Evolutionary conservation across 2,888 invertebrate species (phyloP).

Genomic region (Sycophila texana): DNA sequence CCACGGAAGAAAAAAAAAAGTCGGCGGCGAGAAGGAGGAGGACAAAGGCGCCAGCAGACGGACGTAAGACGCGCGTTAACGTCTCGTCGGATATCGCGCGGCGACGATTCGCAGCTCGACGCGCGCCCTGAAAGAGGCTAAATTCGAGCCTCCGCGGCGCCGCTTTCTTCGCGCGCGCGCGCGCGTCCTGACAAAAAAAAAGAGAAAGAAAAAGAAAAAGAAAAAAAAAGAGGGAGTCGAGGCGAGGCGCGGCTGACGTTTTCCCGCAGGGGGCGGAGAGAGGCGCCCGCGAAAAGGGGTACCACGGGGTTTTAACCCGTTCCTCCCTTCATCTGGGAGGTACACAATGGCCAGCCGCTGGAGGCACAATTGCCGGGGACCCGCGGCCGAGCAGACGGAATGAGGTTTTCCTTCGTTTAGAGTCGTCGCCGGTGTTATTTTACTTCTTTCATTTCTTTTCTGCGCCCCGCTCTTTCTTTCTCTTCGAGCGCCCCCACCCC

Average conservation of each 20-base stretch:
- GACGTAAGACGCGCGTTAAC: constrained; percentile 14
- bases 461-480: constrained; percentile 25
- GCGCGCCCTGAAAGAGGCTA: constrained; percentile 15
- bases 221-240: neutral
- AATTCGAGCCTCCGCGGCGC: constrained; percentile 10
- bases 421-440: constrained; percentile 65
- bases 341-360: constrained; percentile 57
- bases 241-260: neutral
- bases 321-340: neutral
- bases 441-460: constrained; percentile 62
- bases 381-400: constrained; percentile 65
- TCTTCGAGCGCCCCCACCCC: too few relatives aligned
- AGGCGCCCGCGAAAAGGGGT: neutral
- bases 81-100: constrained; percentile 10
- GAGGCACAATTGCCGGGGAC: constrained; percentile 63
- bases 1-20: too few relatives aligned
- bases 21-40: too few relatives aligned
- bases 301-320: constrained; percentile 1
- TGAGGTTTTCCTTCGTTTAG: constrained; percentile 69
- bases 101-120: neutral
- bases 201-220: too few relatives aligned
- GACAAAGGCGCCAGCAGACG: neutral
- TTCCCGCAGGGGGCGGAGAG: neutral
- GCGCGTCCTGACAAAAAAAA: constrained; percentile 25
- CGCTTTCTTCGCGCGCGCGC: constrained; percentile 29